Conservation (phyloP, 2,797 vertebrate species). For the Clarias laeviceps region DNA sequence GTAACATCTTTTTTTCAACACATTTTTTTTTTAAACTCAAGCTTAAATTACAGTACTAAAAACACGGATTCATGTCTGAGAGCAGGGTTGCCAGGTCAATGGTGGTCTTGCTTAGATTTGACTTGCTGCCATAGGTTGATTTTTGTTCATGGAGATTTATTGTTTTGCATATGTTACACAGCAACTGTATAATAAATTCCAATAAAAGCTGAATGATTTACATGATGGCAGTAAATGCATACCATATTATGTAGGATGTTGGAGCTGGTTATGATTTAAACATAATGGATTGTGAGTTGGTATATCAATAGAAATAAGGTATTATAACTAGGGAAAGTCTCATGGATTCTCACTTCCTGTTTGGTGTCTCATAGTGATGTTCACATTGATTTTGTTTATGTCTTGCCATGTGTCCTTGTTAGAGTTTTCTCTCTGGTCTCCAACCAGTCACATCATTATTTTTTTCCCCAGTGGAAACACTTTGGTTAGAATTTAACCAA, state of each 20-base stretch:
- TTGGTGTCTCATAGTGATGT: background rate
- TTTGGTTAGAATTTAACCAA: background rate
- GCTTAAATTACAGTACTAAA: background rate
- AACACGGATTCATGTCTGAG: background rate
- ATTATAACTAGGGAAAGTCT: background rate
- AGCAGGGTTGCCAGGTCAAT: background rate
- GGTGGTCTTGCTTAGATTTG: background rate
- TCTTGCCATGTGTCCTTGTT: background rate
- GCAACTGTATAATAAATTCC: background rate
- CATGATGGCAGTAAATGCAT: background rate
- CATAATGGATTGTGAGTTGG: background rate
- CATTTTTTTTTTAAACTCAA: no score
- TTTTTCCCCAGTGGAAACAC: background rate
- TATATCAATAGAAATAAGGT: background rate
- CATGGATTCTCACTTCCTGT: background rate
- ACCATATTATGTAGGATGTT: background rate
- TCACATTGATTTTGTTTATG: background rate
- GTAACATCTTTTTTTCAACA: background rate
- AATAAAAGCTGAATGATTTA: background rate
- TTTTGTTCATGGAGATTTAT: background rate
- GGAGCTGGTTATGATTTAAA: background rate
- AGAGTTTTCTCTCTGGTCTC: background rate
- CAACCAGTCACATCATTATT: background rate
- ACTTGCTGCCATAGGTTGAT: slow-evolving; percentile 1
- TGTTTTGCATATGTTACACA: background rate